Evolutionary conservation across 1,140 invertebrate genomes (phyloP).

Genomic region (Eupristina koningsbergeri): DNA sequence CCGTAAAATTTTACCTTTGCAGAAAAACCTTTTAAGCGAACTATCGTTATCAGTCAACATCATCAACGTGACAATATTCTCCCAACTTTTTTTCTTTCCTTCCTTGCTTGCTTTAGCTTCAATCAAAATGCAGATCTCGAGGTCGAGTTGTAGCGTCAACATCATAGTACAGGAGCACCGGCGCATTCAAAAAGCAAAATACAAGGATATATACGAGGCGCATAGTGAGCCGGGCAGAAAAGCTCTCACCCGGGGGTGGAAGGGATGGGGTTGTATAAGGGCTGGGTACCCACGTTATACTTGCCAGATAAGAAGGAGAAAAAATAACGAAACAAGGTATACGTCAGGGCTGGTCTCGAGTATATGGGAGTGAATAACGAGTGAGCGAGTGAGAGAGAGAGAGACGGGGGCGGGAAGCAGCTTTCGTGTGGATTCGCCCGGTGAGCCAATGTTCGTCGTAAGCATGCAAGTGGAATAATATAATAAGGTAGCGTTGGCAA

Average conservation of each 20-base stretch:
- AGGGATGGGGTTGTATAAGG: conserved; percentile 23
- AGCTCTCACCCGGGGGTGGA: neutral
- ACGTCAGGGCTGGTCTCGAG: conserved; percentile 2
- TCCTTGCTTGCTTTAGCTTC: conserved; percentile 18
- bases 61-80: conserved; percentile 43
- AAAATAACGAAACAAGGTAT: conserved; percentile 41
- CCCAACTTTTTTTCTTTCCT: neutral
- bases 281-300: neutral
- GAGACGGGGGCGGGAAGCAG: conserved; percentile 17
- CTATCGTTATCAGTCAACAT: conserved; percentile 38
- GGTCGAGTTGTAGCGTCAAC: neutral
- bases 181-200: conserved; percentile 35
- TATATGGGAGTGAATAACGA: neutral
- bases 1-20: neutral
- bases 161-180: neutral
- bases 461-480: conserved; percentile 50
- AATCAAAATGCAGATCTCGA: conserved; percentile 50
- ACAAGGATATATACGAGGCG: conserved; percentile 15
- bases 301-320: conserved; percentile 45
- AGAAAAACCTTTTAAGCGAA: conserved; percentile 26
- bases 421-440: conserved; percentile 21
- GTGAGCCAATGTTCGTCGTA: conserved; percentile 26
- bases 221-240: conserved; percentile 16
- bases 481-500: conserved; percentile 43
- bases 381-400: neutral